These are phyloP conservation scores for Myopa tessellatipennis DNA, from an alignment of 2,888 invertebrate genomes.

Conservation along the genomic window DNA sequence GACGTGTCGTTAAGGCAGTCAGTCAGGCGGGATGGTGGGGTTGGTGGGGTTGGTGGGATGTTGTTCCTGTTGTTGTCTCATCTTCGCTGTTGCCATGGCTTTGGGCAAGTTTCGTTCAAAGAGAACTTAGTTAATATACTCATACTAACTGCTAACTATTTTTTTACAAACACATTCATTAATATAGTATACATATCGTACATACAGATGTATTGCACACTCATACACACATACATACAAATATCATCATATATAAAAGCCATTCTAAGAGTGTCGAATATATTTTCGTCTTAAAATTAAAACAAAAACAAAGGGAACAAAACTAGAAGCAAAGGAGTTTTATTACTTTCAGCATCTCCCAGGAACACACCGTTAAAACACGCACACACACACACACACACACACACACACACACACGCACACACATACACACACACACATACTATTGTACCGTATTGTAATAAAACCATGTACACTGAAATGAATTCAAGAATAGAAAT, in stretches of 20 bases:
- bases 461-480: no score
- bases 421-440: no score
- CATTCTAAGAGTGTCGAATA: not conserved
- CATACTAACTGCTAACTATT: not conserved
- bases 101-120: not conserved
- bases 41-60: not conserved
- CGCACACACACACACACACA: no score
- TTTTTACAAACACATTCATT: not conserved
- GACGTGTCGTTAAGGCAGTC: constrained; percentile 28
- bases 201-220: not conserved
- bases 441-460: no score
- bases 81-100: constrained; percentile 13
- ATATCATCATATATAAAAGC: not conserved
- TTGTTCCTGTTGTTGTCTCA: not conserved
- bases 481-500: no score
- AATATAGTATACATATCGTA: not conserved
- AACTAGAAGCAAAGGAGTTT: not conserved
- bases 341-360: not conserved
- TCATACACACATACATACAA: not conserved
- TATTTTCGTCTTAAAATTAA: no score
- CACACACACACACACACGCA: no score
- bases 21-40: not conserved
- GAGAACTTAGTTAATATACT: no score
- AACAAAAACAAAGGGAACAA: not conserved
- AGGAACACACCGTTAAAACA: not conserved